These are phyloP conservation scores for Oreotrochilus melanogaster DNA, from an alignment of 2,113 vertebrate genomes.

Conservation along the genomic window DNA sequence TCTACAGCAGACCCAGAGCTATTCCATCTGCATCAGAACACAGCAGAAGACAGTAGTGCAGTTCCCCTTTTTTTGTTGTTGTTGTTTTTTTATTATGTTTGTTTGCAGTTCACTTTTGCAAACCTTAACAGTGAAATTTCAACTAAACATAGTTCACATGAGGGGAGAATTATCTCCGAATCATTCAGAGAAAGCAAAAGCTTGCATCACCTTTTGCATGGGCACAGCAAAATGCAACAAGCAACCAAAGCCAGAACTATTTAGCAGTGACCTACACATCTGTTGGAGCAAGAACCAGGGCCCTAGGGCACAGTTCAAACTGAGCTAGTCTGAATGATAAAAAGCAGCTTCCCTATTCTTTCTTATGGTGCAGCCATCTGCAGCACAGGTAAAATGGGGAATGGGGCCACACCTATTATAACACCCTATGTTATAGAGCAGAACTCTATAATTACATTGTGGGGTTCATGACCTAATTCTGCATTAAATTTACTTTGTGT, in stretches of 20 bases:
- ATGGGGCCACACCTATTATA: background rate
- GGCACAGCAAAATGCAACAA: constrained; percentile 3
- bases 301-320: constrained; percentile 7
- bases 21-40: background rate
- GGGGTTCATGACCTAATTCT: background rate
- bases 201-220: constrained; percentile 4
- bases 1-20: background rate
- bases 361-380: background rate
- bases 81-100: too few species aligned
- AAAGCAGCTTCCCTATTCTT: background rate
- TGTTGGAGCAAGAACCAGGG: background rate
- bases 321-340: background rate
- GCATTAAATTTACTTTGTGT: background rate
- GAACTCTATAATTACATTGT: background rate
- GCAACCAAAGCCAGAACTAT: constrained; percentile 22
- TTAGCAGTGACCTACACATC: constrained; percentile 34
- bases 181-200: background rate
- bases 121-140: background rate
- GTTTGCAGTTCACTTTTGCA: background rate
- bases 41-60: background rate
- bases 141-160: background rate
- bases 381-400: background rate
- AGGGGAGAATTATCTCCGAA: background rate
- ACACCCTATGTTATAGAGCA: background rate
- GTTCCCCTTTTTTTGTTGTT: background rate